Conservation (phyloP, 2,888 invertebrate species). For the Tanytarsus gracilentus region DNA sequence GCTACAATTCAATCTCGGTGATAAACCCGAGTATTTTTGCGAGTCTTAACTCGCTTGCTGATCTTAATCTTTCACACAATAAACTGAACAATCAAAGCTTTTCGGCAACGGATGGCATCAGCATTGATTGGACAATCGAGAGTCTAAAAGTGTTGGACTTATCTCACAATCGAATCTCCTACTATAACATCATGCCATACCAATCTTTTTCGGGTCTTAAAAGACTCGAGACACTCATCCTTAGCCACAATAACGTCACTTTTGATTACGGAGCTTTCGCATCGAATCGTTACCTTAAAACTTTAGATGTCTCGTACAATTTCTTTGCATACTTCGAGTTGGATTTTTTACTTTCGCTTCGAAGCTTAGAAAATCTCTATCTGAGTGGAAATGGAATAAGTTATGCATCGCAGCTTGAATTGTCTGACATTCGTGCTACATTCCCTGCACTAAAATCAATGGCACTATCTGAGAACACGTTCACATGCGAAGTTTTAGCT, state of each 20-base stretch:
- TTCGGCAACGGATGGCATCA: background rate
- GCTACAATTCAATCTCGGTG: background rate
- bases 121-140: slow-evolving; percentile 1
- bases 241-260: background rate
- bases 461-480: background rate
- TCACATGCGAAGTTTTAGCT: slow-evolving; percentile 17
- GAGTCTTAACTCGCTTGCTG: background rate
- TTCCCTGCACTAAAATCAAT: background rate
- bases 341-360: background rate
- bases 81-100: slow-evolving; percentile 16
- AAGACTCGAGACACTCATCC: slow-evolving; percentile 1
- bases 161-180: slow-evolving; percentile 1
- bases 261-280: slow-evolving; percentile 19
- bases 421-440: background rate
- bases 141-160: slow-evolving; percentile 7
- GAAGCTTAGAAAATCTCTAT: background rate
- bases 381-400: slow-evolving; percentile 15
- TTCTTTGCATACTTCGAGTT: slow-evolving; percentile 13
- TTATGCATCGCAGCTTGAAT: background rate
- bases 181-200: background rate
- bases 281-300: slow-evolving; percentile 10
- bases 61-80: slow-evolving; percentile 20
- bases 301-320: slow-evolving; percentile 17
- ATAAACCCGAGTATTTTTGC: slow-evolving; percentile 1
- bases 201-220: slow-evolving; percentile 4